Base-by-base conservation (phyloP, 37 sponge, comb jelly and placozoan genomes). In the Oopsacas minuta region DNA sequence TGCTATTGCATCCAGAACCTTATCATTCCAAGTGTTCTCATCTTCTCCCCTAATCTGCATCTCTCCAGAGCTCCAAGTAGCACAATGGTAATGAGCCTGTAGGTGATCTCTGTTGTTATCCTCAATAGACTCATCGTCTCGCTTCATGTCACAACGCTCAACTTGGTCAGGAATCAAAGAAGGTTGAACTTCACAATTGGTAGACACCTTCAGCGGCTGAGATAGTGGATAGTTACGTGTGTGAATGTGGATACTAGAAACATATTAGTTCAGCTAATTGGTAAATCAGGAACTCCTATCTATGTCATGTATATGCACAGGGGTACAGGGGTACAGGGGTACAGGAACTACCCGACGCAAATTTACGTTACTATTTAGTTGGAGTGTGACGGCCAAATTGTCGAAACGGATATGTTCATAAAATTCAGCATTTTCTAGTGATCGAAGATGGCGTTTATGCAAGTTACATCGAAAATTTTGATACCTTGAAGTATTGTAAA, bases 1-100 rank as follows among this genome's bases (percentile, higher is more conserved):
- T 25, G 75, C 22, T 25, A 61, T 10, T 5, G 75, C 75, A n/a
- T 25, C 22, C 28, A 61, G 75, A n/a, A 61, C 20, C 5, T 3
- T 3, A 7, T 3, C 1, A 3, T 61, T 3, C 75, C 75, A 61
- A 12, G 75, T 12, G 28, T 3, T 34, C 17, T 12, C 75, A 10
- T 5, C 20, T 12, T 61, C 75, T 34, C 17, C 17, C 22, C 20
- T 20, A 25, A 61, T 34, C 30, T 61, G 75, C 20, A 34, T 3
- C 75, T n/a, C 75, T n/a, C 75, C 75, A 3, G 75, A 61, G 75
- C 75, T 61, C 75, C 75, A 61, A 34, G 30, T n/a, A 12, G 75
- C 75, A 34, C 75, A 61, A 25, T 61, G 75, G 75, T 61, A 61
- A 34, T 61, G 75, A 3, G 75, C 75, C 75, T 61, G 75, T 12